phyloP scores from a whole-genome alignment of 2,113 vertebrate genomes.

The Leucopsar rothschildi region DNA sequence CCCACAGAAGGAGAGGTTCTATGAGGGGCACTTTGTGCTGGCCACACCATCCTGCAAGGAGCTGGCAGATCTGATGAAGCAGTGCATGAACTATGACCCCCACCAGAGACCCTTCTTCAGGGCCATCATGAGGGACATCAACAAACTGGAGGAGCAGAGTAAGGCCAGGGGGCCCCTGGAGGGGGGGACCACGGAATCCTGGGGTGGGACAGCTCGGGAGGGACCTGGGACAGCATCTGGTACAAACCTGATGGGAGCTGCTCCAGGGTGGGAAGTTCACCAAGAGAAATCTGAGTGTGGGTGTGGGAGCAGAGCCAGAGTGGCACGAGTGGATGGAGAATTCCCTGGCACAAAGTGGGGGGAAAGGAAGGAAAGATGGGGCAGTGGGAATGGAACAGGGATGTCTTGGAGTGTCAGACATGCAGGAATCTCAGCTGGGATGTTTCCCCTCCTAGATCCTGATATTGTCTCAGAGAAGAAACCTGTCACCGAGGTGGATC shows the following conservation, averaged over 20 bases:
- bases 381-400: not conserved
- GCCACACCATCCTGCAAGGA: constrained; percentile 88
- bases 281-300: not conserved
- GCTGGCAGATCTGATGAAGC: constrained; percentile 92
- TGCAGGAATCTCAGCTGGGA: not conserved
- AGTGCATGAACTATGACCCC: constrained; percentile 97
- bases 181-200: not conserved
- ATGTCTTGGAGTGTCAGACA: not conserved
- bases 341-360: not conserved
- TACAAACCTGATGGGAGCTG: not conserved
- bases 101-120: constrained; percentile 95
- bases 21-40: constrained; percentile 83
- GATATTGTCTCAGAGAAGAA: constrained; percentile 80
- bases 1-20: constrained; percentile 93
- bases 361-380: not conserved
- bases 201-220: not conserved
- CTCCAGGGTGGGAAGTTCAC: not conserved
- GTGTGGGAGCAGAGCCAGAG: not conserved
- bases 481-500: constrained; percentile 82
- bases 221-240: not conserved
- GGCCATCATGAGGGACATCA: constrained; percentile 95
- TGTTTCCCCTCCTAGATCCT: constrained; percentile 58
- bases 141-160: constrained; percentile 89
- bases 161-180: constrained; percentile 2
- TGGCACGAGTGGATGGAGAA: accelerated